phyloP scores from a whole-genome alignment of 2,113 vertebrate genomes.

The Mormyrus iriodes region DNA sequence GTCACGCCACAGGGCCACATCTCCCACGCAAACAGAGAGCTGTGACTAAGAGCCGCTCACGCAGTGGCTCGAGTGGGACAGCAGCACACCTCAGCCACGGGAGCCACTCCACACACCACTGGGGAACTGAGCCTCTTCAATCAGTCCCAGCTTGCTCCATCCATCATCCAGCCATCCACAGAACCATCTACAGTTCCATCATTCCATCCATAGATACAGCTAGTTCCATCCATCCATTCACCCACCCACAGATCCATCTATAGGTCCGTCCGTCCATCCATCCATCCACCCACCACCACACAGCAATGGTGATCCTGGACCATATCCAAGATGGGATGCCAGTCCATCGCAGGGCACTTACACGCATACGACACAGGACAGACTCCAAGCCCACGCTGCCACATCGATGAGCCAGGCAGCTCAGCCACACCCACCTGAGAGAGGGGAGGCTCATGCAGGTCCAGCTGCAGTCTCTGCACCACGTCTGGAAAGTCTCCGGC shows the following conservation, averaged over 20 bases:
- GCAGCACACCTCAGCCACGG: not conserved
- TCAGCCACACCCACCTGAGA: constrained; percentile 72
- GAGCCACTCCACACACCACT: not conserved
- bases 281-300: not conserved
- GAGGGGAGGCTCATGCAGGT: constrained; percentile 89
- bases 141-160: not conserved
- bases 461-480: constrained; percentile 88
- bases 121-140: not conserved
- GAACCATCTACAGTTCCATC: not conserved
- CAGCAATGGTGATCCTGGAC: not conserved
- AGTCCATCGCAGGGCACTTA: not conserved
- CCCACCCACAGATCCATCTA: not conserved
- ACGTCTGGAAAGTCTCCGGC: constrained; percentile 89
- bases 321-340: not conserved
- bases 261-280: not conserved
- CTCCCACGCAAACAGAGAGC: not conserved
- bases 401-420: not conserved
- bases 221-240: not conserved
- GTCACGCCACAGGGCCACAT: not conserved
- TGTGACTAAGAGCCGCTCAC: not conserved
- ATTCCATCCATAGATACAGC: too few relatives aligned
- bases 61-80: not conserved
- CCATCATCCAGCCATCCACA: not conserved
- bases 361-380: not conserved
- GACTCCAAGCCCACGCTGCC: not conserved